Conservation (phyloP, 2,113 vertebrate species). For the Apteryx mantelli region DNA sequence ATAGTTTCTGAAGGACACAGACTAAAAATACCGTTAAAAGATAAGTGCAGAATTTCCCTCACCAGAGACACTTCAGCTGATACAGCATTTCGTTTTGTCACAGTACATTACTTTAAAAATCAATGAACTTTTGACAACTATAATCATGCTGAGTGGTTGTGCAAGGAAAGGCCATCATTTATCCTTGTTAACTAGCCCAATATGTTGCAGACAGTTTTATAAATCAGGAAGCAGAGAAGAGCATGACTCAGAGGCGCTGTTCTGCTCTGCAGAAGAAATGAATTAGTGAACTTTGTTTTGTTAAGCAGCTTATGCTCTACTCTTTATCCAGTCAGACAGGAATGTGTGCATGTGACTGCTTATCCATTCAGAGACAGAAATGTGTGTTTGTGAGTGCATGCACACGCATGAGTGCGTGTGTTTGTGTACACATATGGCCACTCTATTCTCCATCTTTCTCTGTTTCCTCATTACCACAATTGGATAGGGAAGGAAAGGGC, state of each 20-base stretch:
- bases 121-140: not conserved
- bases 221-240: not conserved
- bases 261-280: not conserved
- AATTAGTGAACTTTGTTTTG: not conserved
- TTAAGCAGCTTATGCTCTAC: not conserved
- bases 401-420: too few species aligned
- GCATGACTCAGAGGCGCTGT: not conserved
- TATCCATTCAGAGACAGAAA: not conserved
- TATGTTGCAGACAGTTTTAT: not conserved
- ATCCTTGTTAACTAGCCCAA: not conserved
- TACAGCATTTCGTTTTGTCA: not conserved
- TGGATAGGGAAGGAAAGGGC: not conserved
- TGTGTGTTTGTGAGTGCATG: not conserved
- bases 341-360: not conserved
- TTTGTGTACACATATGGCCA: accelerated
- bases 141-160: not conserved
- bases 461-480: accelerated
- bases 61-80: not conserved
- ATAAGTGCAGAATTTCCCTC: slow-evolving; percentile 44
- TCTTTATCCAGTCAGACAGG: not conserved
- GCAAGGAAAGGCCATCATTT: not conserved
- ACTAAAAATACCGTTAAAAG: slow-evolving; percentile 61
- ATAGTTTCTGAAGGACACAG: slow-evolving; percentile 54
- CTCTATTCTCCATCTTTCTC: not conserved
- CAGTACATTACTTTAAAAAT: not conserved